Evolutionary conservation across 2,113 vertebrate genomes (phyloP), one percentile per base, ranked within the genome.

Genomic region (Plectropomus leopardus): DNA sequence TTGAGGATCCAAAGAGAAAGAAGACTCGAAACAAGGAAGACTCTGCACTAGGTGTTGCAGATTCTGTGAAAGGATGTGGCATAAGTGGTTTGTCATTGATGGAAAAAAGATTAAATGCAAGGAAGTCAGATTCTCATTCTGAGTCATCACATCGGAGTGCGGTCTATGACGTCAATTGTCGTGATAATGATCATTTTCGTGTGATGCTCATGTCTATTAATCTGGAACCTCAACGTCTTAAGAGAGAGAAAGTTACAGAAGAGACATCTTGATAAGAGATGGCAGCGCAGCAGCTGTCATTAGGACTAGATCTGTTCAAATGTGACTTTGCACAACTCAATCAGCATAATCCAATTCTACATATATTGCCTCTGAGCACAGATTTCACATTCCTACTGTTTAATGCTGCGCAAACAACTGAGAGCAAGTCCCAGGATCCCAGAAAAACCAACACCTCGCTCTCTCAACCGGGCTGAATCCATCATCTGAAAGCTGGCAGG

Each of bases 401-500:
- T 73, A 86, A 79, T 65, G 72, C 66, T 64, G 61, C 26, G 8
- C 67, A 78, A 80, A 74, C 77, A 75, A 71, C 74, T 14, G 47
- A 69, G 75, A 78, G 63, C 51, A 23, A 30, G 50, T 70, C 80
- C 71, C 58, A 5, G 45, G 54, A 63, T 70, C 47, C 57, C 76
- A 24, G 74, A 83, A 87, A 83, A 86, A 85, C 45, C 73, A 87
- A 76, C 85, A 82, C 73, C 79, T 82, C 69, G 3, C 73, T 82
- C 86, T 61, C 84, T 78, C 50, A 63, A 40, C 77, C 51, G 66
- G 63, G 55, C 48, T 60, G 53, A 86, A 89, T 86, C 64, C 78
- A 82, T 92, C 82, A 86, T 88, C 64, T 71, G 57, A 88, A 84
- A 83, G 81, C 59, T 80, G 85, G 75, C 78, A 89, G 83, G 28